These are phyloP conservation scores for Aphis gossypii DNA, from an alignment of 1,140 invertebrate species.

Conservation along the genomic window DNA sequence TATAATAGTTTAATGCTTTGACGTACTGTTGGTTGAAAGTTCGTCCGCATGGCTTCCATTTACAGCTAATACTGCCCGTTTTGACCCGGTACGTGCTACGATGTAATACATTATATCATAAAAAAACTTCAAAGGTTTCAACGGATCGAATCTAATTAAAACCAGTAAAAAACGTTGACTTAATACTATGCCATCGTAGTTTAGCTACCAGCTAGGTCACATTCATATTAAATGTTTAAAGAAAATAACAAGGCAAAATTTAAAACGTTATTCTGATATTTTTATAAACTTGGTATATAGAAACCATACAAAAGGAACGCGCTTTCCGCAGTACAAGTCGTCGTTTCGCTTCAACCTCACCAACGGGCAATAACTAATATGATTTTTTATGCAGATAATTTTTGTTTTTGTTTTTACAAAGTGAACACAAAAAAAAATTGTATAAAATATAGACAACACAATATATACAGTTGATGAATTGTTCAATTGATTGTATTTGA, in stretches of 20 bases:
- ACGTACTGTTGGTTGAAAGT: background rate
- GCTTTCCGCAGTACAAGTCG: background rate
- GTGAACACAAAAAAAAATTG: background rate
- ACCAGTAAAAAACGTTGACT: background rate
- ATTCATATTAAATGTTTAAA: background rate
- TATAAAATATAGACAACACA: background rate
- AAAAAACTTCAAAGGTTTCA: slow-evolving; percentile 33
- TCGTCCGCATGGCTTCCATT: background rate
- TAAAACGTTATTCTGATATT: slow-evolving; percentile 1
- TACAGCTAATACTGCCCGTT: background rate
- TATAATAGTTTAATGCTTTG: slow-evolving; percentile 9
- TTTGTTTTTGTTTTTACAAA: background rate
- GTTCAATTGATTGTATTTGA: background rate
- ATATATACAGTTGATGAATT: background rate
- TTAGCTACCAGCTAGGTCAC: background rate
- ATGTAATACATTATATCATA: background rate
- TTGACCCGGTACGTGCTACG: background rate
- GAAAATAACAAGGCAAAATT: background rate
- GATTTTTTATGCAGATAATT: background rate
- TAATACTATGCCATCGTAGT: background rate
- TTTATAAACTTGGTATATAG: background rate
- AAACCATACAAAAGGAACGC: background rate
- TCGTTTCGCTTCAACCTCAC: background rate
- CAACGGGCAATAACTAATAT: background rate
- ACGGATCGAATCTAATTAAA: slow-evolving; percentile 24